These are phyloP conservation scores for Oryzias melastigma DNA, from an alignment of 2,113 vertebrate species.

Conservation along the genomic window DNA sequence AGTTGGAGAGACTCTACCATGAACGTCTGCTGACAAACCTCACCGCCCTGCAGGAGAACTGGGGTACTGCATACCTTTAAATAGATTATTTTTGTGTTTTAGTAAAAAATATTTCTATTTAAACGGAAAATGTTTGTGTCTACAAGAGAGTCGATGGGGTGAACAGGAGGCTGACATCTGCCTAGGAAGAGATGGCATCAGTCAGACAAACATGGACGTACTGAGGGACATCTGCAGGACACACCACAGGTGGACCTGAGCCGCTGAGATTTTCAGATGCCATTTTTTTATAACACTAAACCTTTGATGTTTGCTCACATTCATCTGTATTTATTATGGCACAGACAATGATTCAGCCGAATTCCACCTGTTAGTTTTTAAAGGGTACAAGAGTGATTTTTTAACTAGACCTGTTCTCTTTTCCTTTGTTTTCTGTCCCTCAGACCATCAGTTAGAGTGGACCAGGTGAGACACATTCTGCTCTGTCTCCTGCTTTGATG, in stretches of 20 bases:
- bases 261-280: neutral
- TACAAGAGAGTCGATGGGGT: conserved; percentile 85
- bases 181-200: conserved; percentile 66
- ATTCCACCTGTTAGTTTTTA: too few relatives aligned
- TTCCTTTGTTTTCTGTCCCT: conserved; percentile 18
- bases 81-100: neutral
- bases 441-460: conserved; percentile 76
- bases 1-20: conserved; percentile 91
- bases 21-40: conserved; percentile 92
- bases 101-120: neutral
- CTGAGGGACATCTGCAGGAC: conserved; percentile 88
- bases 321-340: too few relatives aligned
- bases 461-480: conserved; percentile 80
- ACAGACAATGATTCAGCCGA: too few relatives aligned
- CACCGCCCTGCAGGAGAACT: conserved; percentile 86
- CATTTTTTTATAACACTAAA: neutral
- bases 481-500: conserved; percentile 17
- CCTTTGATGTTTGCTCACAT: neutral
- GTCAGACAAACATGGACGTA: conserved; percentile 81
- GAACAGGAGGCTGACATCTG: conserved; percentile 52
- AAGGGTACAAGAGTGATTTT: conserved; percentile 7
- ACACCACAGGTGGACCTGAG: conserved; percentile 82
- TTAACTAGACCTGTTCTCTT: neutral
- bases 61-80: conserved; percentile 82
- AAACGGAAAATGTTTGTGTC: conserved; percentile 8